Conservation (phyloP, 1,140 invertebrate genomes). For the Psix sp. region DNA sequence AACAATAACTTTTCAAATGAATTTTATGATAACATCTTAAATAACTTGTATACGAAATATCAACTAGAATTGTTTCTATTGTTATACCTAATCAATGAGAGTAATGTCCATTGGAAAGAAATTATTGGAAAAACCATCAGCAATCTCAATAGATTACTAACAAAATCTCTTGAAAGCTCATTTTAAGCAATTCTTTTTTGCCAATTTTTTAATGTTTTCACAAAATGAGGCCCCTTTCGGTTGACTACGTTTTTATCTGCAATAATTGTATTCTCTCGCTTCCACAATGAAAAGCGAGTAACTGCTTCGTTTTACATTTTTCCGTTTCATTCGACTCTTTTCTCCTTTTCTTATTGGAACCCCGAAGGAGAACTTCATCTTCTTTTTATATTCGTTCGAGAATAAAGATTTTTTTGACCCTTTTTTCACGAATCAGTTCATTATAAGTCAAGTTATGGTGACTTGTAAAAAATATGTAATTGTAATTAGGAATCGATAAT, state of each 20-base stretch:
- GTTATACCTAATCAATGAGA: constrained; percentile 43
- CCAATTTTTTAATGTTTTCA: constrained; percentile 40
- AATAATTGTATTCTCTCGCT: constrained; percentile 68
- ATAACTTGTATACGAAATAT: constrained; percentile 11
- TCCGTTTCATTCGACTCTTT: constrained; percentile 57
- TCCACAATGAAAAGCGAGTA: constrained; percentile 44
- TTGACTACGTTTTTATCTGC: constrained; percentile 75
- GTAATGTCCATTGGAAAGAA: constrained; percentile 37
- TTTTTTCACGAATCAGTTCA: constrained; percentile 40
- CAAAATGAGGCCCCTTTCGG: constrained; percentile 66
- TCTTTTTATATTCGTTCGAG: constrained; percentile 36
- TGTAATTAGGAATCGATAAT: too few relatives aligned
- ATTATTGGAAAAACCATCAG: constrained; percentile 51
- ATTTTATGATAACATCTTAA: constrained; percentile 13
- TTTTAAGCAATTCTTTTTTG: constrained; percentile 67
- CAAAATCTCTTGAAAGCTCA: constrained; percentile 63
- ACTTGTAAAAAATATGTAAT: too few relatives aligned
- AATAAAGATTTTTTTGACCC: constrained; percentile 48
- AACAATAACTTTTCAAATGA: too few relatives aligned
- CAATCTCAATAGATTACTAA: constrained; percentile 48
- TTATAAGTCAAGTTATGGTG: constrained; percentile 37
- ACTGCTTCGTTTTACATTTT: constrained; percentile 67
- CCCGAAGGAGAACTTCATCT: constrained; percentile 52
- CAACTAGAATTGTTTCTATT: constrained; percentile 13
- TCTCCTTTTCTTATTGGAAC: constrained; percentile 59